phyloP scores from a whole-genome alignment of 2,888 invertebrate species.

The Agriotes lineatus region DNA sequence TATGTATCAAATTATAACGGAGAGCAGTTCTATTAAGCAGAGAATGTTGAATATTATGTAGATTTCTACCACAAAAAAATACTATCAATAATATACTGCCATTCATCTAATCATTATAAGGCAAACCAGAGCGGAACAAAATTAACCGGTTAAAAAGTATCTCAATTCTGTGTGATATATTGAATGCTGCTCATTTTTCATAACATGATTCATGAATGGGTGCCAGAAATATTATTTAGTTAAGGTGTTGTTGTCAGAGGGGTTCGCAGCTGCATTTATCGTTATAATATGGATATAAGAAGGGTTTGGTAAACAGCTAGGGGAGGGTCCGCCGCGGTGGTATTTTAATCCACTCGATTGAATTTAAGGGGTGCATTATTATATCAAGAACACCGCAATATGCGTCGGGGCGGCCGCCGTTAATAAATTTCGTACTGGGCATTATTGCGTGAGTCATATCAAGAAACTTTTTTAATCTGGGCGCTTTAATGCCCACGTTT shows the following conservation, averaged over 20 bases:
- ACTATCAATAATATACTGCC: too few relatives aligned
- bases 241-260: conserved; percentile 34
- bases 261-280: conserved; percentile 44
- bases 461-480: conserved; percentile 17
- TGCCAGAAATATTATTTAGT: conserved; percentile 25
- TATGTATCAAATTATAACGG: too few relatives aligned
- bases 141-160: too few relatives aligned
- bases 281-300: conserved; percentile 49
- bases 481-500: conserved; percentile 7
- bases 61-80: too few relatives aligned
- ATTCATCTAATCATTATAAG: too few relatives aligned
- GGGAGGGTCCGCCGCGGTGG: conserved; percentile 49
- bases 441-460: conserved; percentile 23
- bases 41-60: too few relatives aligned
- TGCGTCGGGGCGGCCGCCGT: conserved; percentile 16
- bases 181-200: conserved; percentile 7
- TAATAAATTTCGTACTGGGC: conserved; percentile 33
- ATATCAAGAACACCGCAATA: conserved; percentile 43
- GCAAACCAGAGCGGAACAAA: too few relatives aligned
- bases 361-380: conserved; percentile 50
- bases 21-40: too few relatives aligned
- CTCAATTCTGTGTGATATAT: not conserved
- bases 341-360: conserved; percentile 53
- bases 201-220: not conserved
- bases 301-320: conserved; percentile 51